phyloP scores from a whole-genome alignment of 2,113 vertebrate genomes.

The Labrus mixtus region DNA sequence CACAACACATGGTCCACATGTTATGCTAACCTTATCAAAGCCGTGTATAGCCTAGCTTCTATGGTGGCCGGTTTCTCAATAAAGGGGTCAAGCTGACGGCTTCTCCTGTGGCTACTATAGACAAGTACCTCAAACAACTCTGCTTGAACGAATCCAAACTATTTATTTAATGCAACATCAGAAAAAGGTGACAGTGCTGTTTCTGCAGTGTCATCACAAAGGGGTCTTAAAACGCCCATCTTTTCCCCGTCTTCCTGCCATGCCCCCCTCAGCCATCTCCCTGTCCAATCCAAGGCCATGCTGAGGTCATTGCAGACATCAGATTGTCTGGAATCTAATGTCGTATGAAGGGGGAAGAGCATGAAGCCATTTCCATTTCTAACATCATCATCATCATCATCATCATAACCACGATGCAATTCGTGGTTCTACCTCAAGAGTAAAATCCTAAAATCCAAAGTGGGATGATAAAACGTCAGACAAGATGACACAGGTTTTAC shows the following conservation, averaged over 20 bases:
- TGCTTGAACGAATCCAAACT: no score
- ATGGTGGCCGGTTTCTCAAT: no score
- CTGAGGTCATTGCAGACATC: constrained; percentile 63
- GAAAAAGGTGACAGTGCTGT: constrained; percentile 70
- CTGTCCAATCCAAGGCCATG: constrained; percentile 64
- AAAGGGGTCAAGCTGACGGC: no score
- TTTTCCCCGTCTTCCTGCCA: constrained; percentile 51
- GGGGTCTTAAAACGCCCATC: constrained; percentile 23
- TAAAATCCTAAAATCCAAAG: constrained; percentile 84
- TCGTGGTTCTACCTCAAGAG: constrained; percentile 84
- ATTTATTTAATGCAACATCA: constrained; percentile 27
- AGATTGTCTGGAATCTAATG: constrained; percentile 64
- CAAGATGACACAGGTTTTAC: constrained; percentile 62
- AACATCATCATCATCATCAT: constrained; percentile 49
- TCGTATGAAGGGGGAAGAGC: constrained; percentile 61
- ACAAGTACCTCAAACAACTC: no score
- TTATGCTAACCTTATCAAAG: no score
- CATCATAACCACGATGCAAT: constrained; percentile 76
- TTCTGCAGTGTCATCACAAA: constrained; percentile 29
- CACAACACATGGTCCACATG: no score
- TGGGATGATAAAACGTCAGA: constrained; percentile 70
- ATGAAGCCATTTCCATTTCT: constrained; percentile 58
- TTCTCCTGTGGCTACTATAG: no score
- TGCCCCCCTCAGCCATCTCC: constrained; percentile 57
- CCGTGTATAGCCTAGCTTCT: no score